Evolutionary conservation across 37 sponge, comb jelly and placozoan genomes (phyloP), one percentile per base, ranked within the genome.

Genomic region (Spongilla lacustris): DNA sequence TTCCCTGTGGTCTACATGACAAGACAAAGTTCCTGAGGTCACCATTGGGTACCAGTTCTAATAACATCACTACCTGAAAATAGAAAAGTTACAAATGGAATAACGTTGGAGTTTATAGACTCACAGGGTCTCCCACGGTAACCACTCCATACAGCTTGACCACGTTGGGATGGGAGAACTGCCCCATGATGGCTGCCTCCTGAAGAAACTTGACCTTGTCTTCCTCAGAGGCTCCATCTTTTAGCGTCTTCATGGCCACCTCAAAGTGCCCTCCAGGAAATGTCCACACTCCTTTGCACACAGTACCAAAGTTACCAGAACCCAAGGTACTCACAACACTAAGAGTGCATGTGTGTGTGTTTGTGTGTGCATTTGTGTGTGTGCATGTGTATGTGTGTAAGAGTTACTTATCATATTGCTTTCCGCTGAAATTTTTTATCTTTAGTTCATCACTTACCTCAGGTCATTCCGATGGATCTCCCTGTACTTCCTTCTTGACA

Each of bases 111-210:
- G 4, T 46, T 46, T 8, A 46, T 46, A 46, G 8, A 46, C 80
- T 50, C 80, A 79, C 80, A 36, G 80, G 67, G 0, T 79, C 66
- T 79, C 80, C 80, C 6, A 31, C 74, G 14, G 84, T 73, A 22
- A 83, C 76, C 3, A 83, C 14, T 26, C 84, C 84, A 73, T 83
- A 30, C 25, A 83, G 29, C 50, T 73, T 72, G 50, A 83, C 74
- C n/a, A 83, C 71, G 37, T 83, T 83, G 26, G 72, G 74, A 83
- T 83, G 84, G 73, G 73, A 50, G 38, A 83, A 83, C 75, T 83
- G 84, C 23, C 84, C 72, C 84, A 83, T 83, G 32, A 83, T 83
- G 75, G 75, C 84, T 46, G 84, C 84, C 49, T 83, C 84, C 38
- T 83, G 84, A 5, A 83, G 75, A 27, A 83, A 83, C 25, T 73